Conservation (phyloP, 2,888 invertebrate genomes). For the Nomada flava region DNA sequence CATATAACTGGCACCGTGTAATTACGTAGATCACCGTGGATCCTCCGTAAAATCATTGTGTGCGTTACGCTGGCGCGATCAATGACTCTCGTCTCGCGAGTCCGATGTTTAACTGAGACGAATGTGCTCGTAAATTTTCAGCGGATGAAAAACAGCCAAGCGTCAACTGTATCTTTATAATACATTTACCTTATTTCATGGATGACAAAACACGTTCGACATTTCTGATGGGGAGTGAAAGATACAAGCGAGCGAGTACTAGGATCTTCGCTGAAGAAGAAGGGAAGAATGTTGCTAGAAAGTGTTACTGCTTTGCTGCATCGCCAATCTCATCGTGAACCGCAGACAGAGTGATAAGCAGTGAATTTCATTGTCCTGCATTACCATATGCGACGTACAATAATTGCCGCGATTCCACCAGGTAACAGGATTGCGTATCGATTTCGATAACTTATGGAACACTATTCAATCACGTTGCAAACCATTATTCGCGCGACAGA, state of each 20-base stretch:
- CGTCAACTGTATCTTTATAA: neutral
- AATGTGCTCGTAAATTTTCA: neutral
- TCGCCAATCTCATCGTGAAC: too few relatives aligned
- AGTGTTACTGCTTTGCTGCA: neutral
- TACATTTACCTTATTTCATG: neutral
- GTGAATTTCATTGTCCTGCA: neutral
- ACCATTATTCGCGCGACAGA: neutral
- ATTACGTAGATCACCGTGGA: conserved; percentile 42
- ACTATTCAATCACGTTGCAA: neutral
- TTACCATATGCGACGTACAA: neutral
- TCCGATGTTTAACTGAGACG: neutral
- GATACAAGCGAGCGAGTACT: too few relatives aligned
- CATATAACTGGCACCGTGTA: conserved; percentile 49
- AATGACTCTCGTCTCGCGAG: neutral
- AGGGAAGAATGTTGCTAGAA: neutral
- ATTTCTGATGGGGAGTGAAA: neutral
- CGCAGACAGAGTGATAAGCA: too few relatives aligned
- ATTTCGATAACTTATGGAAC: neutral
- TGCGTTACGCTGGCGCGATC: neutral
- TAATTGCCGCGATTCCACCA: neutral
- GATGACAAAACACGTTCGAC: neutral
- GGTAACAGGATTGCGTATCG: conserved; percentile 8
- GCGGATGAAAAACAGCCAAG: neutral
- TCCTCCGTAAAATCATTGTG: conserved; percentile 6
- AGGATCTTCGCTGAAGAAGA: too few relatives aligned